phyloP scores from a whole-genome alignment of 2,888 invertebrate genomes.

The Andrena bucephala region DNA sequence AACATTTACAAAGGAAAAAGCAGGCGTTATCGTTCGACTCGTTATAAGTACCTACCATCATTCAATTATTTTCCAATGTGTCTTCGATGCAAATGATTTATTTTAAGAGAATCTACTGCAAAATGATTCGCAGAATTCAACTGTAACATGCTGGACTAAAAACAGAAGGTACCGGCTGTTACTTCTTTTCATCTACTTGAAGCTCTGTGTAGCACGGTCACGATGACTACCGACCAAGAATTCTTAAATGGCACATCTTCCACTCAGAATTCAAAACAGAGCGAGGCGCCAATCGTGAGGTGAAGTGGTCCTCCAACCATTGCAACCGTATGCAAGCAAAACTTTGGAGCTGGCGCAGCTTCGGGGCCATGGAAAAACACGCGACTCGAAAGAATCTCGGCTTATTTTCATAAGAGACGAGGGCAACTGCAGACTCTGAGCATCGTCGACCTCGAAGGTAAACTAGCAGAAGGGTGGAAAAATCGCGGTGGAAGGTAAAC shows the following conservation, averaged over 20 bases:
- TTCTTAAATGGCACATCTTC: conserved; percentile 4
- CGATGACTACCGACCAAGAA: conserved; percentile 7
- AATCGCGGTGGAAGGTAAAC: conserved; percentile 52
- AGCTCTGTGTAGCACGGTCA: background rate
- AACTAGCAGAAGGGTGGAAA: conserved; percentile 35
- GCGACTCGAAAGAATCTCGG: conserved; percentile 46
- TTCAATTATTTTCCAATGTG: background rate
- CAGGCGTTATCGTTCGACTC: background rate
- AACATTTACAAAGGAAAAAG: background rate
- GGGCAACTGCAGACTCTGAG: conserved; percentile 24
- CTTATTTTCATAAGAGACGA: conserved; percentile 57
- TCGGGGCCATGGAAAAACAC: conserved; percentile 15
- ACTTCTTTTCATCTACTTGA: conserved; percentile 5
- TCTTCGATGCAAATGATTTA: background rate
- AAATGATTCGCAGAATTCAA: background rate
- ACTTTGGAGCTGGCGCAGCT: background rate
- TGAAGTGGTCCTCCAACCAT: background rate
- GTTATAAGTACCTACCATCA: too few species aligned
- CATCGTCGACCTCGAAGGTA: conserved; percentile 23
- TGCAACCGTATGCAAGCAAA: background rate
- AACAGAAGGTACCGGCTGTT: background rate
- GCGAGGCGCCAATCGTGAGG: conserved; percentile 8
- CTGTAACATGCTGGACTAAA: background rate
- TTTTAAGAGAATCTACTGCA: background rate
- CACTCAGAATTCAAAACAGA: conserved; percentile 16